Evolutionary conservation across 1,140 invertebrate species (phyloP).

Genomic region (Pseudomyrmex cubaensis): DNA sequence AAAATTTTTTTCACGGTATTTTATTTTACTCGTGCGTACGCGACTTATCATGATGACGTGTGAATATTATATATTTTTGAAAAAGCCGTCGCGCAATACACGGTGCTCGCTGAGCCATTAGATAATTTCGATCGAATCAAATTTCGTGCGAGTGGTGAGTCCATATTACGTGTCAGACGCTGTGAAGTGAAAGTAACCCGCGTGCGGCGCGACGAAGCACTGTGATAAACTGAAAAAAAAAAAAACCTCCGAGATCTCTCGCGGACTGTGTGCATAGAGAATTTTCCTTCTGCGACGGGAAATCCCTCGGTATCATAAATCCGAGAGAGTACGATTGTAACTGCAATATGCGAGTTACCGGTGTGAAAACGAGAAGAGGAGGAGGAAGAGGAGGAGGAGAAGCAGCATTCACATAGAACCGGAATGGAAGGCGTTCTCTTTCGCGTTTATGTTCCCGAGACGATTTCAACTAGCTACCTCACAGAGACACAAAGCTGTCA

Average conservation of each 20-base stretch:
- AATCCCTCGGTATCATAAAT: conserved; percentile 53
- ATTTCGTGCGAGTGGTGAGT: not conserved
- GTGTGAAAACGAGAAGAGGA: not conserved
- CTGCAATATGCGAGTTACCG: conserved; percentile 49
- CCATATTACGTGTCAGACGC: conserved; percentile 1
- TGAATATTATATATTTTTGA: conserved; percentile 17
- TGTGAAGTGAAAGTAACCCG: conserved; percentile 29
- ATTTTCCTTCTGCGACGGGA: conserved; percentile 31
- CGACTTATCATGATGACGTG: no score
- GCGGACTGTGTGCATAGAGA: conserved; percentile 1
- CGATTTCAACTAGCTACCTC: conserved; percentile 13
- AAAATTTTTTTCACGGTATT: no score
- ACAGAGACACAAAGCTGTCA: conserved; percentile 49
- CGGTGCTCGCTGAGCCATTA: not conserved
- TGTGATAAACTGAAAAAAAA: conserved; percentile 49
- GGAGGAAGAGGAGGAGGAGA: no score
- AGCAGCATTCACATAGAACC: not conserved
- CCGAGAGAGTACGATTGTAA: conserved; percentile 12
- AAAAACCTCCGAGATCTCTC: not conserved
- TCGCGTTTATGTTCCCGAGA: conserved; percentile 22
- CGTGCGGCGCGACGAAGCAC: not conserved
- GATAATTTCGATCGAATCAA: conserved; percentile 28
- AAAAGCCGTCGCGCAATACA: not conserved
- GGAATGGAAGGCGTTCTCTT: conserved; percentile 26
- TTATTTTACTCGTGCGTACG: no score